A percentile compares a stretch with the other conserved stretches of the same genome.
Evolutionary conservation across 2,113 vertebrate species (phyloP).

Genomic region (Passer montanus): DNA sequence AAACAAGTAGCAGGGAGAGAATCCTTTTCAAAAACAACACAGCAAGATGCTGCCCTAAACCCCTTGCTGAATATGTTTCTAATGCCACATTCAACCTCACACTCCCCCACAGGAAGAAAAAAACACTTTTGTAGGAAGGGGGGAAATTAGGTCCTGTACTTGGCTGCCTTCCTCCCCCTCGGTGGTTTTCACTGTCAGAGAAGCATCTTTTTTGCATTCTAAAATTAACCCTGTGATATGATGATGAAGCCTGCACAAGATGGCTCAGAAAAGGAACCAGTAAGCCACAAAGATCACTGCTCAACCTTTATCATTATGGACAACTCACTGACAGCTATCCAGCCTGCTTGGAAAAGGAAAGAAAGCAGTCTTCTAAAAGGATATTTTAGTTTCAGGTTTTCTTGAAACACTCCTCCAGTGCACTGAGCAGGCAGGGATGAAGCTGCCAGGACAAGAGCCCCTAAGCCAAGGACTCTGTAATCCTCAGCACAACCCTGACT

Average conservation of each 20-base stretch:
- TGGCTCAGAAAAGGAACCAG: not conserved
- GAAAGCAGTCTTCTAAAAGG: not conserved
- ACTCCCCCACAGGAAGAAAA: not conserved
- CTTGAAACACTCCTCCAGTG: not conserved
- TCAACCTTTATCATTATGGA: not conserved
- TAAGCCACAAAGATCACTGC: not conserved
- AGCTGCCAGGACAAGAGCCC: not conserved
- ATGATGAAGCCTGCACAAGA: not conserved
- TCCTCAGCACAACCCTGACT: not conserved
- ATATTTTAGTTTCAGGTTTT: not conserved
- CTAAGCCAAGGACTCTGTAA: not conserved
- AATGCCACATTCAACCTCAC: not conserved
- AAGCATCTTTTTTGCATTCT: conserved; percentile 33
- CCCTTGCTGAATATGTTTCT: not conserved
- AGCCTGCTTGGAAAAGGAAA: not conserved
- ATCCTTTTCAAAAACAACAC: not conserved
- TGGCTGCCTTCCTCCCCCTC: conserved; percentile 28
- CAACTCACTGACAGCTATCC: not conserved
- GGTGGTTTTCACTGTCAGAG: conserved; percentile 25
- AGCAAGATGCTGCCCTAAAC: not conserved
- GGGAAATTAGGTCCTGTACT: conserved; percentile 1
- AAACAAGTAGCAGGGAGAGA: not conserved
- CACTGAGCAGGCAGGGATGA: not conserved
- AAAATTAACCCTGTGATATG: conserved; percentile 32
- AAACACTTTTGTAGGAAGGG: not conserved